Evolutionary conservation across 2,113 vertebrate genomes (phyloP).

Genomic region (Scolopax mira): DNA sequence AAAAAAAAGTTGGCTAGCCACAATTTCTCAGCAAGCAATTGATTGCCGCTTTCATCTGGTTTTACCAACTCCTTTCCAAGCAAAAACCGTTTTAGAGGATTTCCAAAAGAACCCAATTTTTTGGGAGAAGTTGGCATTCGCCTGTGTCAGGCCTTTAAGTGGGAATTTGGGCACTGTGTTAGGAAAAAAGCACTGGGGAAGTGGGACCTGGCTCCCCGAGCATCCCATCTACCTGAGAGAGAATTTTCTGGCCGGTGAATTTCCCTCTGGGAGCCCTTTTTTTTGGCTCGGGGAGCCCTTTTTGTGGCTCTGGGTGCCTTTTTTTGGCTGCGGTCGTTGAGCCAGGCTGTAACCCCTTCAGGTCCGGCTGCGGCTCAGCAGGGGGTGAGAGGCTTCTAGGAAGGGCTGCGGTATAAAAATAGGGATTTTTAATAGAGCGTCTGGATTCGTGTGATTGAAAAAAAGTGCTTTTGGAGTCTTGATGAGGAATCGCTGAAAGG

Average conservation of each 20-base stretch:
- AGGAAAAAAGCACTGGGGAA: not conserved
- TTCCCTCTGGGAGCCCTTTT: not conserved
- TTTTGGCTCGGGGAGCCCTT: not conserved
- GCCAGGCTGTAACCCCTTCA: not conserved
- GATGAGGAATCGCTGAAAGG: not conserved
- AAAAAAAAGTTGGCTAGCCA: not conserved
- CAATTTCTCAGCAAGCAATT: not conserved
- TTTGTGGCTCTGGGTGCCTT: not conserved
- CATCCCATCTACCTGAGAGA: not conserved
- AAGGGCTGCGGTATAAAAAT: not conserved
- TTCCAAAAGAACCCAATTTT: not conserved
- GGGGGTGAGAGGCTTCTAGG: not conserved
- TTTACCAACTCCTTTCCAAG: not conserved
- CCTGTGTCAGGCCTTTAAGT: not conserved
- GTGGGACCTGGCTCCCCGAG: not conserved
- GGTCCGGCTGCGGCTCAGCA: not conserved
- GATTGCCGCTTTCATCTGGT: not conserved
- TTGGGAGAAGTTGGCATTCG: not conserved
- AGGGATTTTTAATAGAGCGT: not conserved
- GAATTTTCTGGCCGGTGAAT: rapidly evolving
- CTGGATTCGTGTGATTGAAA: not conserved
- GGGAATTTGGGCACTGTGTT: not conserved
- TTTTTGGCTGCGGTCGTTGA: not conserved
- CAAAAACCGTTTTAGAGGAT: not conserved
- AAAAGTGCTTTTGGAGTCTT: not conserved